A percentile compares a stretch with the other conserved stretches of the same genome.
Evolutionary conservation across 2,113 vertebrate genomes (phyloP).

Genomic region (Syngnathus typhle): DNA sequence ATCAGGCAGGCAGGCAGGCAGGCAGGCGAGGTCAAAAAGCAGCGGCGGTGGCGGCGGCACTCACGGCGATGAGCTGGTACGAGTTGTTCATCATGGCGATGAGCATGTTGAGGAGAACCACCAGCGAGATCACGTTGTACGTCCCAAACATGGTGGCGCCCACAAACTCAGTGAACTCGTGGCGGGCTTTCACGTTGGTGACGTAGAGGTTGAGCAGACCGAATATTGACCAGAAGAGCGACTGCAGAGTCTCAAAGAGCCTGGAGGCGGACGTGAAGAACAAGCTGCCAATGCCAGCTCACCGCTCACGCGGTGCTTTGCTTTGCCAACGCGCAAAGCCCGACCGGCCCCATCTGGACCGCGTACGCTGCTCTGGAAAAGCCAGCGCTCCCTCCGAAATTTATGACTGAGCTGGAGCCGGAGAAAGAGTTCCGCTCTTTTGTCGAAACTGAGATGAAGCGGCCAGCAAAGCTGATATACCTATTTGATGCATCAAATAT

Average conservation of each 20-base stretch:
- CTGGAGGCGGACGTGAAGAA: constrained; percentile 49
- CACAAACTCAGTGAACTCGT: constrained; percentile 94
- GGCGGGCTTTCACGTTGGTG: constrained; percentile 91
- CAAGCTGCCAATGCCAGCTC: not conserved
- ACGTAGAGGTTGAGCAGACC: constrained; percentile 92
- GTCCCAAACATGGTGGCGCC: constrained; percentile 97
- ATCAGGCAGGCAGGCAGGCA: too few species aligned
- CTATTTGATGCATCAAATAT: constrained; percentile 49
- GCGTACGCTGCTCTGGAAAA: too few species aligned
- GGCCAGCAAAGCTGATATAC: not conserved
- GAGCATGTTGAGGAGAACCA: constrained; percentile 96
- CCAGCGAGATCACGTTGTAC: constrained; percentile 94
- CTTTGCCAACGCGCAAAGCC: too few species aligned
- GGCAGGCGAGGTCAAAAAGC: too few species aligned
- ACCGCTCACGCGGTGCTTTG: too few species aligned
- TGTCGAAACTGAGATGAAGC: too few species aligned
- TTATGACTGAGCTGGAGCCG: too few species aligned
- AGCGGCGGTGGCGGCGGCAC: constrained; percentile 8
- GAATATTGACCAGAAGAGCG: constrained; percentile 95
- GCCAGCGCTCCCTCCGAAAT: too few species aligned
- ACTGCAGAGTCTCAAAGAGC: constrained; percentile 94
- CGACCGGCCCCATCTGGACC: too few species aligned
- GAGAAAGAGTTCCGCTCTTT: too few species aligned
- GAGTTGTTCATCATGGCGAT: constrained; percentile 99
- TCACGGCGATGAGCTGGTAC: constrained; percentile 93